Evolutionary conservation across 2,888 invertebrate species (phyloP).

Genomic region (Caenorhabditis uteleia): DNA sequence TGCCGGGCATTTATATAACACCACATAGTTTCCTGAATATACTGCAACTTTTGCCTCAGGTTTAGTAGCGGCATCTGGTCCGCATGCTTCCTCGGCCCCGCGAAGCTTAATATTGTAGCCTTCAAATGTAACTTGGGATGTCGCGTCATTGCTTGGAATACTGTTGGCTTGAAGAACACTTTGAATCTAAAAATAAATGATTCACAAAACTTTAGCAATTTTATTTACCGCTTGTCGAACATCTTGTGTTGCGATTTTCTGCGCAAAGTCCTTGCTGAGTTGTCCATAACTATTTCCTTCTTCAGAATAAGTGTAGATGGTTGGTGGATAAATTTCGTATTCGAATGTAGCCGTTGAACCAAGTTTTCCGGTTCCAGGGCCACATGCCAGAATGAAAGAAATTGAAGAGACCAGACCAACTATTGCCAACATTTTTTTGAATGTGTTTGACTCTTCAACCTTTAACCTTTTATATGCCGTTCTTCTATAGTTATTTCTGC

Average conservation of each 20-base stretch:
- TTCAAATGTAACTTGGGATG: no score
- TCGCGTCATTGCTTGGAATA: no score
- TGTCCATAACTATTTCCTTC: not conserved
- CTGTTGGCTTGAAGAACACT: no score
- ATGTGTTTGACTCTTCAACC: not conserved
- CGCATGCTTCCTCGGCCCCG: no score
- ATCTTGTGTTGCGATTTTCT: no score
- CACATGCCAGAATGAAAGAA: slow-evolving; percentile 6
- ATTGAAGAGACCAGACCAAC: not conserved
- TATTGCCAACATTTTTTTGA: not conserved
- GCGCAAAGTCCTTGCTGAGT: not conserved
- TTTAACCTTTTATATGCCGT: not conserved
- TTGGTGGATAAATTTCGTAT: slow-evolving; percentile 7
- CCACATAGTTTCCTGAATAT: not conserved
- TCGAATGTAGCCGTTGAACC: slow-evolving; percentile 9
- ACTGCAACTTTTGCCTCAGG: not conserved
- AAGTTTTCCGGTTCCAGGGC: slow-evolving; percentile 15
- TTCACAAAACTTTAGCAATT: no score
- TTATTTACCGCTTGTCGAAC: no score
- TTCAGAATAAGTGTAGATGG: slow-evolving; percentile 6
- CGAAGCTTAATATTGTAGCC: no score
- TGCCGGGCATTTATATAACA: not conserved
- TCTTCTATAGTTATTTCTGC: not conserved
- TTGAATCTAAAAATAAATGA: no score
- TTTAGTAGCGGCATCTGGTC: no score